Conservation (phyloP, 2,888 invertebrate genomes). For the Hololepta plana region DNA sequence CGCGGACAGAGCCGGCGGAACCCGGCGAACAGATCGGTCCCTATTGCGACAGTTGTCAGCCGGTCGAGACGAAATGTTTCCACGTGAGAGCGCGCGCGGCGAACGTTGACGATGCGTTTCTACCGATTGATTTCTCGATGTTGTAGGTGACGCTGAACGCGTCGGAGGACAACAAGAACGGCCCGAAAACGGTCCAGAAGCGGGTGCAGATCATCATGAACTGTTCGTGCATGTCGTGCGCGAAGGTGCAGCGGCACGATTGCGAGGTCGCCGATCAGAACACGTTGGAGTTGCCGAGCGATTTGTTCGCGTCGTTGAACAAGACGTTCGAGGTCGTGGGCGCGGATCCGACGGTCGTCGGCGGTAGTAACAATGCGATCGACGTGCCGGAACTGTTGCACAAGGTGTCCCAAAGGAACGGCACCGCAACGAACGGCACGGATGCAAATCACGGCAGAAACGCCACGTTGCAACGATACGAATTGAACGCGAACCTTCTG, state of each 20-base stretch:
- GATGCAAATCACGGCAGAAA: slow-evolving; percentile 1
- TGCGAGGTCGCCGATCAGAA: slow-evolving; percentile 29
- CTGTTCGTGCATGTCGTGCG: slow-evolving; percentile 44
- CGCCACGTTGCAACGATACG: slow-evolving; percentile 13
- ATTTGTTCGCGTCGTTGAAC: slow-evolving; percentile 18
- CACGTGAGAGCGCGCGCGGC: slow-evolving; percentile 29
- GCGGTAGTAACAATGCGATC: neutral
- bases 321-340: slow-evolving; percentile 9
- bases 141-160: slow-evolving; percentile 35
- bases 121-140: neutral
- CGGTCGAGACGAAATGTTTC: slow-evolving; percentile 42
- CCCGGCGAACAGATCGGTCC: slow-evolving; percentile 44
- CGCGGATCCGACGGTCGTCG: neutral
- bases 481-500: slow-evolving; percentile 16
- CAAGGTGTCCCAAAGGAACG: slow-evolving; percentile 7
- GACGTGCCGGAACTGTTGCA: slow-evolving; percentile 14
- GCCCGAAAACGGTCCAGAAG: slow-evolving; percentile 34
- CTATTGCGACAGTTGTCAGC: slow-evolving; percentile 54
- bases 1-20: slow-evolving; percentile 44
- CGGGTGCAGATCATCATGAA: slow-evolving; percentile 46
- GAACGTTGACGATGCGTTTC: neutral
- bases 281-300: slow-evolving; percentile 27
- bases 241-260: slow-evolving; percentile 28
- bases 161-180: slow-evolving; percentile 33
- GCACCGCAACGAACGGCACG: neutral